Evolutionary conservation across 2,797 vertebrate genomes (phyloP), one percentile per base, ranked within the genome.

Genomic region (Nannoperca obscura): DNA sequence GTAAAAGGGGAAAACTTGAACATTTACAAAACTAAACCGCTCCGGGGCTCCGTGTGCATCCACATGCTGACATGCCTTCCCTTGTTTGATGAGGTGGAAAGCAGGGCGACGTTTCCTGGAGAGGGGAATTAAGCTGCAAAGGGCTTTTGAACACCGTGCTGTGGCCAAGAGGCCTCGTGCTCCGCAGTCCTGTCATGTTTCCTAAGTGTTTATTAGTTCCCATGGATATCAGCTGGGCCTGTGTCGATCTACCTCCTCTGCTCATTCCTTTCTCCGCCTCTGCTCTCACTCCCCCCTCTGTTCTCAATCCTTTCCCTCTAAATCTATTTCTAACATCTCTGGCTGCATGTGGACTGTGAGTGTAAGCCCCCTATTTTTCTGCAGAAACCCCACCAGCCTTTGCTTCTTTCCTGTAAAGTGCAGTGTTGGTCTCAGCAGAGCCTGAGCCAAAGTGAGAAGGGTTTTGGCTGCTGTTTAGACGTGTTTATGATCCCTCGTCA

Each of bases 141-240:
- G 62, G 47, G 40, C 60, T 76, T 80, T 78, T 79, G 72, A 76
- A 71, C 53, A 36, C 22, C 9, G 50, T 58, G 82, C 47, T 80
- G 73, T 55, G 71, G 85, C 91, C 85, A 77, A 73, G 69, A 75
- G 64, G 69, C 90, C 87, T 86, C 54, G 19, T 78, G 83, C 88
- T 88, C 75, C 70, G 13, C 74, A 58, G 81, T 72, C 76, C 69
- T 30, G 87, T 89, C 88, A 76, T 94, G 92, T 92, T 92, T 92
- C 83, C 42, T 74, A 86, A 76, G 88, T 93, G 90, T 93, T 92
- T 92, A 89, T 91, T 87, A 82, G 91, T 93, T 92, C 74, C 92
- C 89, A 90, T 92, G 90, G 91, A 90, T 91, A 92, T 90, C 85
- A 86, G 73, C 84, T 72, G 71, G 81, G 59, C 61, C 32, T 40